These are phyloP conservation scores for Anniella stebbinsi DNA, from an alignment of 2,797 vertebrate genomes.

Conservation along the genomic window DNA sequence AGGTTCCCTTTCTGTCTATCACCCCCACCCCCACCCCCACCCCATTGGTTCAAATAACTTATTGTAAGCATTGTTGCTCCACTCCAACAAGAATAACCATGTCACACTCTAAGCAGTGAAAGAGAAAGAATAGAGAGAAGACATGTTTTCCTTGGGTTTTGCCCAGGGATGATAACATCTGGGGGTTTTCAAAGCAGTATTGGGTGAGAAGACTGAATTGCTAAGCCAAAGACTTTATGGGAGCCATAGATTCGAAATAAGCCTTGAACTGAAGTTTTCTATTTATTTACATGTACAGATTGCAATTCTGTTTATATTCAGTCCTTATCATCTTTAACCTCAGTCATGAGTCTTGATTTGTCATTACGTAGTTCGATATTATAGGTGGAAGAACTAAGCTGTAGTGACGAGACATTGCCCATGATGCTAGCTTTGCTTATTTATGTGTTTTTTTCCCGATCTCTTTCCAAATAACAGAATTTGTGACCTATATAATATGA, in stretches of 20 bases:
- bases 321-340: background rate
- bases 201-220: background rate
- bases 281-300: background rate
- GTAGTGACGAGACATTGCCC: background rate
- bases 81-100: too few relatives aligned
- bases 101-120: background rate
- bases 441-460: too few relatives aligned
- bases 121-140: constrained; percentile 1
- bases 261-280: background rate
- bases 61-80: too few relatives aligned
- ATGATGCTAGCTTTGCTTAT: background rate
- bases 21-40: too few relatives aligned
- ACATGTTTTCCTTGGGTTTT: background rate
- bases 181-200: too few relatives aligned
- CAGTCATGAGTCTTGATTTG: too few relatives aligned
- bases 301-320: background rate
- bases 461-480: background rate
- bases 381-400: background rate
- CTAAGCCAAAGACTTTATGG: background rate
- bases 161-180: background rate
- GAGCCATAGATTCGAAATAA: background rate
- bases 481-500: background rate
- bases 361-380: background rate
- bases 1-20: too few relatives aligned
- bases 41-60: too few relatives aligned